Evolutionary conservation across 2,888 invertebrate genomes (phyloP), one percentile per base, ranked within the genome.

Genomic region (Salpingus planirostris): DNA sequence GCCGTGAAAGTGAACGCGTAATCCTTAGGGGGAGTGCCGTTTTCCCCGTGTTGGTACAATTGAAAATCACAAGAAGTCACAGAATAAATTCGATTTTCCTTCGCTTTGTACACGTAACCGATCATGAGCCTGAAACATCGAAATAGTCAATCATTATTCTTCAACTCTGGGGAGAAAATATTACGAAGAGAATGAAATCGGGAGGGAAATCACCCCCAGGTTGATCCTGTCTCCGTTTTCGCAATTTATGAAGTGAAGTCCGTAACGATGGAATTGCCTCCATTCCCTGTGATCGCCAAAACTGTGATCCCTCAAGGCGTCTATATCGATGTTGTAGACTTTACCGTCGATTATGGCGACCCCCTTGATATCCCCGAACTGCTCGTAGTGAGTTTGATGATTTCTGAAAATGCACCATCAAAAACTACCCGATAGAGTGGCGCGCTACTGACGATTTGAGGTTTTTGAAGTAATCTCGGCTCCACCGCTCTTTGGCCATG

Each of bases 31-130:
- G 18, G 18, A 5, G 5, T 18, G 18, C 18, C 18, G 8, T 8
- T 8, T 5, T 6, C 8, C 18, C 18, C 18, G 18, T 18, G 18
- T 8, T 18, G 18, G 5, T 18, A 5, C 5, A 18, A 8, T 8
- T 18, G 18, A 6, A 18, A 8, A 18, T 18, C 18, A 8, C 18
- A 18, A 8, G 18, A 6, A 6, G 5, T 18, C 5, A 18, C 18
- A 6, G 18, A 8, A 8, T 18, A 18, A 64, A 70, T 49, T 36
- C 59, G 58, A 3, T 54, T 50, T 10, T 65, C 64, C 29, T 57
- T 52, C 3, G 60, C 57, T 1, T 62, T 67, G 18, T 18, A 18
- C 5, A 8, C 18, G 8, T 18, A 18, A 18, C 18, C 18, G 5
- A 18, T 8, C 18, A 18, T 8, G 5, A 18, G 8, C 8, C 18